These are phyloP conservation scores for Mus spicilegus DNA, from an alignment of 2,113 vertebrate species.

Conservation along the genomic window DNA sequence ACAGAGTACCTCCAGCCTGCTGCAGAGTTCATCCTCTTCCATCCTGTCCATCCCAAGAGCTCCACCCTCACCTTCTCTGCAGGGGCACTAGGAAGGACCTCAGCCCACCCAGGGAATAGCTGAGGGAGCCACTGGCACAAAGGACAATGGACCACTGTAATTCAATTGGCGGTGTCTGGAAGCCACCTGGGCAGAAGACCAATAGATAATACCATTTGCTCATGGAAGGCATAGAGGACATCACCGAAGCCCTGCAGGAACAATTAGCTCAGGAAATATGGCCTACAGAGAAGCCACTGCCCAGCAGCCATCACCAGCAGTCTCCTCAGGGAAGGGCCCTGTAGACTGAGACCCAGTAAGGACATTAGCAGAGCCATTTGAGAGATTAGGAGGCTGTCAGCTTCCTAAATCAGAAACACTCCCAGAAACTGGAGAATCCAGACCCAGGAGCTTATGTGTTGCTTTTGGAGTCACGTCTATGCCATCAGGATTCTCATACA, in stretches of 20 bases:
- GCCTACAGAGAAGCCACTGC: conserved; percentile 21
- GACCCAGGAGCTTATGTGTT: neutral
- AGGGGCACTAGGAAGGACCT: neutral
- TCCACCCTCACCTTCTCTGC: neutral
- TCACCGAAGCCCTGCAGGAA: conserved; percentile 43
- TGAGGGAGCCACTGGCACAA: neutral
- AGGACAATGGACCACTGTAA: neutral
- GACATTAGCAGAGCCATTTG: no score
- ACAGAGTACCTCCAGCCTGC: neutral
- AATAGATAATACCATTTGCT: conserved; percentile 67
- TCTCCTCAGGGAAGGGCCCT: neutral
- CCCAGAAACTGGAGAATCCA: neutral
- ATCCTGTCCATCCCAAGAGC: neutral
- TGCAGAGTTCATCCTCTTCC: neutral
- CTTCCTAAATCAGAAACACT: neutral
- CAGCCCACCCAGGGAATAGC: neutral
- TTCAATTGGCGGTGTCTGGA: conserved; percentile 55
- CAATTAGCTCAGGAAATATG: conserved; percentile 32
- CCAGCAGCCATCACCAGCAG: neutral
- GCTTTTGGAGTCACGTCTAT: neutral
- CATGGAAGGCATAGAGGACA: neutral
- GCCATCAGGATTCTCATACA: neutral
- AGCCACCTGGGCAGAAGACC: neutral
- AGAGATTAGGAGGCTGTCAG: neutral
- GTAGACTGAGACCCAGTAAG: neutral